These are phyloP conservation scores for Pyrochroa serraticornis DNA, from an alignment of 2,888 invertebrate genomes.

Conservation along the genomic window DNA sequence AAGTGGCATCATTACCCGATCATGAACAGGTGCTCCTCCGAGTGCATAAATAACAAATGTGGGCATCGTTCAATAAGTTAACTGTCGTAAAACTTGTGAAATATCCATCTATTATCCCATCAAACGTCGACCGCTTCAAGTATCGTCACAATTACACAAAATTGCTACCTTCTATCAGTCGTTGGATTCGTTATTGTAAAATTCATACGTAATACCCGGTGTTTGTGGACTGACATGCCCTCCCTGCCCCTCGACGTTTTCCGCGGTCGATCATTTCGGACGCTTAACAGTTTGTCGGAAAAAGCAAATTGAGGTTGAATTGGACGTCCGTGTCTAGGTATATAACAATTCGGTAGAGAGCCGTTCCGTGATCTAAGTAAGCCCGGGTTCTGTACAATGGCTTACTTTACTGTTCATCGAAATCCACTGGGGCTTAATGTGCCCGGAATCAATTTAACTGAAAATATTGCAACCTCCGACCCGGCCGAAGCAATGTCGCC, in stretches of 20 bases:
- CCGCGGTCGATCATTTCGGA: neutral
- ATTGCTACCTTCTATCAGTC: slow-evolving; percentile 19
- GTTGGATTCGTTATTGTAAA: slow-evolving; percentile 14
- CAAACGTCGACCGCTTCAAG: slow-evolving; percentile 7
- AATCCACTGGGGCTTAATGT: slow-evolving; percentile 54
- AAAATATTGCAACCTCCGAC: slow-evolving; percentile 50
- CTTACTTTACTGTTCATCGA: slow-evolving; percentile 56
- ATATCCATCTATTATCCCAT: slow-evolving; percentile 21
- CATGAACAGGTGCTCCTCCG: slow-evolving; percentile 30
- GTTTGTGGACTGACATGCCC: slow-evolving; percentile 23
- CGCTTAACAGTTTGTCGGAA: slow-evolving; percentile 25
- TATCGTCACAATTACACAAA: slow-evolving; percentile 23
- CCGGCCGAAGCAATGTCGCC: no score
- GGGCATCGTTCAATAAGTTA: slow-evolving; percentile 36
- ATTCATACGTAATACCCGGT: slow-evolving; percentile 24
- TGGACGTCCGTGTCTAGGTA: slow-evolving; percentile 27
- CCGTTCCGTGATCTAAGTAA: slow-evolving; percentile 53
- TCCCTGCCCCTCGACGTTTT: neutral
- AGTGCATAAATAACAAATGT: slow-evolving; percentile 38
- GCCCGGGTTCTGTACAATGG: slow-evolving; percentile 53
- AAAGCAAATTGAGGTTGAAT: slow-evolving; percentile 28
- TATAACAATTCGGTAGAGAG: slow-evolving; percentile 43
- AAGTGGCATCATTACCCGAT: slow-evolving; percentile 25
- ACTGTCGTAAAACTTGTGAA: slow-evolving; percentile 34
- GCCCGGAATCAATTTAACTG: slow-evolving; percentile 55